phyloP scores from a whole-genome alignment of 2,888 invertebrate species.

The Rhogogaster chlorosoma region DNA sequence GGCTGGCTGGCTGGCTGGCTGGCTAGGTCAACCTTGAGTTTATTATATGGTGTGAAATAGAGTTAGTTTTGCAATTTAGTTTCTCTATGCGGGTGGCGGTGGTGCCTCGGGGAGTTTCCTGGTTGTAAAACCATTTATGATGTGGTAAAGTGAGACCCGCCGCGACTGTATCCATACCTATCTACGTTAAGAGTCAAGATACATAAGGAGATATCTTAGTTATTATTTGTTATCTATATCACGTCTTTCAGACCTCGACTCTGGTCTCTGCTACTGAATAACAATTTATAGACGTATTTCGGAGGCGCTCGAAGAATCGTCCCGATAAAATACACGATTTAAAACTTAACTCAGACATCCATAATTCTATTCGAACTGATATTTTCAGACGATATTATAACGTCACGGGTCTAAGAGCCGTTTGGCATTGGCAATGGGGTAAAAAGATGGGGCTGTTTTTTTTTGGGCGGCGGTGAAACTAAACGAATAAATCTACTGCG shows the following conservation, averaged over 20 bases:
- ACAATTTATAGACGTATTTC: not conserved
- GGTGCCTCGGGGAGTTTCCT: conserved; percentile 7
- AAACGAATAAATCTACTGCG: not conserved
- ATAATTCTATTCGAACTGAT: not conserved
- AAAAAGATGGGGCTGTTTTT: not conserved
- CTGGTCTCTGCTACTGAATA: not conserved
- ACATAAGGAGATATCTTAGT: not conserved
- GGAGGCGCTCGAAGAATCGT: not conserved
- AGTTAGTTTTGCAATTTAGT: conserved; percentile 43
- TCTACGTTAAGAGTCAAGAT: not conserved
- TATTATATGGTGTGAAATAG: conserved; percentile 31
- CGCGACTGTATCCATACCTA: not conserved
- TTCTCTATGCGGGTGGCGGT: not conserved
- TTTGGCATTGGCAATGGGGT: not conserved
- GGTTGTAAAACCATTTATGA: conserved; percentile 37
- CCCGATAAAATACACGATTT: not conserved
- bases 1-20: too few species aligned
- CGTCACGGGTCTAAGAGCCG: too few species aligned
- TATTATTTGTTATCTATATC: conserved; percentile 8
- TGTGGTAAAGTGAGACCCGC: conserved; percentile 30
- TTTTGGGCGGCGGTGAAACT: not conserved
- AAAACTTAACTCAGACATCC: not conserved
- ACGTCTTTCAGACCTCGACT: not conserved
- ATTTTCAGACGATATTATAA: not conserved
- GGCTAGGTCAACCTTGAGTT: conserved; percentile 8